Conservation (phyloP, 2,113 vertebrate genomes). For the Jaculus jaculus region DNA sequence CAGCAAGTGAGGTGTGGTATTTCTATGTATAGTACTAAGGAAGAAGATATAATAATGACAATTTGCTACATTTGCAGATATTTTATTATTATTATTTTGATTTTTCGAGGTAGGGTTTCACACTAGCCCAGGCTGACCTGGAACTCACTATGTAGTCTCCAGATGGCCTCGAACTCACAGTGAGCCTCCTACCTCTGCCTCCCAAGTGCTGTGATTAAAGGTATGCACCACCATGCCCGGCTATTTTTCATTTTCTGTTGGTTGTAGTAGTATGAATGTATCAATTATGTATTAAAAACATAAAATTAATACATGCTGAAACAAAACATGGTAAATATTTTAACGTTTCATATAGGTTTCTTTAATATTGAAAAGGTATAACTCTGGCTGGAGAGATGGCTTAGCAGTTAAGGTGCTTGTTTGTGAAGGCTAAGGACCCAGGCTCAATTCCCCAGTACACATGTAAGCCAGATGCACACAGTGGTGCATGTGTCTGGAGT, state of each 20-base stretch:
- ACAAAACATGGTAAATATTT: slow-evolving; percentile 59
- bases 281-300: slow-evolving; percentile 41
- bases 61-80: slow-evolving; percentile 36
- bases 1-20: slow-evolving; percentile 32
- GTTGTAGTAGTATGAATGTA: slow-evolving; percentile 33
- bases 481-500: too few relatives aligned
- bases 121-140: too few relatives aligned
- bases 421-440: too few relatives aligned
- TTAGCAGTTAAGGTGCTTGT: background rate
- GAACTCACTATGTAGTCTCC: too few relatives aligned
- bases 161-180: too few relatives aligned
- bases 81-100: too few relatives aligned
- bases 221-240: too few relatives aligned
- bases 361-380: slow-evolving; percentile 71
- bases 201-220: too few relatives aligned
- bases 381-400: background rate
- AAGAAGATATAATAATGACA: slow-evolving; percentile 42
- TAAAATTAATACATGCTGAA: slow-evolving; percentile 50
- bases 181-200: too few relatives aligned
- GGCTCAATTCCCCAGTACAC: too few relatives aligned
- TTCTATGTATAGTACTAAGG: slow-evolving; percentile 51
- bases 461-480: too few relatives aligned
- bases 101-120: too few relatives aligned
- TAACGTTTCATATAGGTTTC: slow-evolving; percentile 61
- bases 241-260: slow-evolving; percentile 50